Base-by-base conservation (phyloP, 2,888 invertebrate genomes). In the Loripinus fragilis region DNA sequence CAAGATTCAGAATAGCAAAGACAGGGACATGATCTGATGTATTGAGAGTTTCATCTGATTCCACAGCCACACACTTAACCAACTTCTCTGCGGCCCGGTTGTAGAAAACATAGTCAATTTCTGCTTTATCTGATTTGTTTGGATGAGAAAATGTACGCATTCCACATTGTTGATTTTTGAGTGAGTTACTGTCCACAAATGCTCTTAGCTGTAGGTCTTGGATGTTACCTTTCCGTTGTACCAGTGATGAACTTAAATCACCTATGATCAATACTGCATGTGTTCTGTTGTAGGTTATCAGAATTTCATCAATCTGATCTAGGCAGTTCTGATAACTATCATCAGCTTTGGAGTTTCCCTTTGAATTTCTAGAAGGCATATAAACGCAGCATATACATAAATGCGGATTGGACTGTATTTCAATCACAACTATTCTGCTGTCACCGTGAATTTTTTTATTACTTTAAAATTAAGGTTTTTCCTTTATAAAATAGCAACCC, bases 301-400 rank as follows among this genome's bases (percentile, higher is more conserved):
- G 17, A 3, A 55, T 17, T 55, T 55, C 28, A 8, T 55, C 55
- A 28, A 55, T 23, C 17, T 55, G 55, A 7, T 55, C 55, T 28
- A 55, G 8, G 17, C 28, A 28, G 28, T 17, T 28, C 28, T 55
- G 55, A 17, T 25, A 55, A 25, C 28, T 55, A 17, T 55, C 55
- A 28, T 55, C 55, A 23, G 8, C 5, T 55, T 28, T 55, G 5
- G 28, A 17, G 17, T 55, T 55, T 25, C 23, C 55, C 28, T 55
- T 55, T 55, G 55, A 55, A 28, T 55, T 55, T 55, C 55, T 55
- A 17, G 28, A 25, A 2, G 55, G 55, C 55, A 55, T 55, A 28
- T 55, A 55, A 7, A 55, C 28, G 17, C 28, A 28, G 20, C 55
- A 55, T 55, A 55, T 55, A 25, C 55, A 55, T 5, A 55, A 12